Evolutionary conservation across 2,888 invertebrate species (phyloP), one percentile per base, ranked within the genome.

Genomic region (Phalera bucephala): DNA sequence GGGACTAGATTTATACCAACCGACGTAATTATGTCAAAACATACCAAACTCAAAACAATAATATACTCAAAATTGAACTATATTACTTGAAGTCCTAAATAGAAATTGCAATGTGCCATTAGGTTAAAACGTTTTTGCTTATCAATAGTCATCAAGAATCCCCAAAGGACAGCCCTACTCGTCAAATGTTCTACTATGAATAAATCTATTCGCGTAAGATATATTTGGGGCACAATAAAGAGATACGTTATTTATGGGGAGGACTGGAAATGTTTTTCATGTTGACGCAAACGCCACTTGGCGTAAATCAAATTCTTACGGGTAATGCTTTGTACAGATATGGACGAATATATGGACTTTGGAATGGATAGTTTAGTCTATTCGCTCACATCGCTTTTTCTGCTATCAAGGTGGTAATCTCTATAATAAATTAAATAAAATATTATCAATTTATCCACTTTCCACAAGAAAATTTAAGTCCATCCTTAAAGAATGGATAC

Each of bases 231-330:
- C 45, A 58, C 55, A 60, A 65, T 65, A 70, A 65, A 66, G 60
- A 65, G 40, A 68, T 62, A 61, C 45, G 52, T 61, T 64, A 64
- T 66, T 69, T 71, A 71, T 64, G 61, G 56, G 36, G 30, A 33
- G 52, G 56, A 54, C 60, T 66, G 69, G 68, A 68, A 64, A 68
- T 71, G 60, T 63, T 68, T 64, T 63, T 57, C 65, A 49, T 67
- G 68, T 70, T 64, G 68, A 58, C 57, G 54, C 36, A 53, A 60
- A 52, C 55, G 54, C 50, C 54, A 61, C 52, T 56, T 41, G 37
- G 55, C 55, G 55, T 64, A 60, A 64, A 67, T 65, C 63, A 65
- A 60, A 66, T 56, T 47, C 43, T 41, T 56, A 41, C 32, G 45
- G 37, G 36, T 33, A 52, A 44, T 53, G 50, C 45, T 48, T 59